Evolutionary conservation across 2,113 vertebrate genomes (phyloP).

Genomic region (Pardalotus punctatus): DNA sequence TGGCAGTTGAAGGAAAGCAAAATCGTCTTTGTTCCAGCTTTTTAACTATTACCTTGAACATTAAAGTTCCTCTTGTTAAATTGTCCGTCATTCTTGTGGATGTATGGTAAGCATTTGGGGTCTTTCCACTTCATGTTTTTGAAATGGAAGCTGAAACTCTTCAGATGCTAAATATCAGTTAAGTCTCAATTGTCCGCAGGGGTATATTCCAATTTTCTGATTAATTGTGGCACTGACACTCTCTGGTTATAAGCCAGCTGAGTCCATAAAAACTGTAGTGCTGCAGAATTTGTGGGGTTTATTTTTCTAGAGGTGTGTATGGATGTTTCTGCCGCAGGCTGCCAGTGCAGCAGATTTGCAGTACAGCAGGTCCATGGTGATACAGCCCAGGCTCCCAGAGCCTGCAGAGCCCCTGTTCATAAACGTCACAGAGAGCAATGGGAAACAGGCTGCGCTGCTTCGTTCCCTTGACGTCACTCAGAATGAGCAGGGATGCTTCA

Average conservation of each 20-base stretch:
- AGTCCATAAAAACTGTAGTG: neutral
- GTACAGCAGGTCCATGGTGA: rapidly evolving
- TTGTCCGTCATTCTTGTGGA: neutral
- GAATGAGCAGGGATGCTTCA: neutral
- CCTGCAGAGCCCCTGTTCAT: rapidly evolving
- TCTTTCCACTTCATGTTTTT: neutral
- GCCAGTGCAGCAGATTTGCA: rapidly evolving
- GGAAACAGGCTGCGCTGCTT: neutral
- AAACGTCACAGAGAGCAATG: neutral
- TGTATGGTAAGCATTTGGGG: neutral
- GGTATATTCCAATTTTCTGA: neutral
- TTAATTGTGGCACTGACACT: neutral
- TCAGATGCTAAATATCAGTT: neutral
- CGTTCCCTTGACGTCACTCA: rapidly evolving
- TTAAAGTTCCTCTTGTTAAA: neutral
- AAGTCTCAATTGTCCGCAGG: neutral
- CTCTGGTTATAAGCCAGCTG: neutral
- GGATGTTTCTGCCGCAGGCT: neutral
- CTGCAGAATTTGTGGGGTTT: neutral
- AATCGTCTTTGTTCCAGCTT: neutral
- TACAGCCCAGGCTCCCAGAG: rapidly evolving
- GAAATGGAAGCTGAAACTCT: neutral
- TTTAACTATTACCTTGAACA: neutral
- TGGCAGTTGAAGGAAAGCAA: neutral
- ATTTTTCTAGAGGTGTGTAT: rapidly evolving